Conservation (phyloP, 2,888 invertebrate species). For the Anticlea derivata region DNA sequence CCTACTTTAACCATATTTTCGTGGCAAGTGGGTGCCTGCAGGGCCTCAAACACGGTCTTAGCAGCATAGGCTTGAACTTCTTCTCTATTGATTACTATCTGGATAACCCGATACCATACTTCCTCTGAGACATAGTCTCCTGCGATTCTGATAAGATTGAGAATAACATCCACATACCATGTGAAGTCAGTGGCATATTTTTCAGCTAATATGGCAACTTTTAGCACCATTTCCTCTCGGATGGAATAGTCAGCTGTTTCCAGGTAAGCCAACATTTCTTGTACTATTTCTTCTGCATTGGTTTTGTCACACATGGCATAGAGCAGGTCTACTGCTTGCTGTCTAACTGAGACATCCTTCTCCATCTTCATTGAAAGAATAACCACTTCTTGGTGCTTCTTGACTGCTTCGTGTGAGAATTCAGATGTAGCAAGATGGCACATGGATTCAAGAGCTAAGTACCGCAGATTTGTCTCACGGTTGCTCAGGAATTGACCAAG, state of each 20-base stretch:
- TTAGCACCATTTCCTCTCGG: slow-evolving; percentile 99
- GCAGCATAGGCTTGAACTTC: slow-evolving; percentile 99
- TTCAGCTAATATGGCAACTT: slow-evolving; percentile 99
- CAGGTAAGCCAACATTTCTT: slow-evolving; percentile 99
- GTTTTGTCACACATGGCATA: slow-evolving; percentile 99
- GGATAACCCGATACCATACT: slow-evolving; percentile 99
- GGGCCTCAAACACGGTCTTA: slow-evolving; percentile 99
- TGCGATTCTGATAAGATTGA: slow-evolving; percentile 99
- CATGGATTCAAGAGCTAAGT: slow-evolving; percentile 99
- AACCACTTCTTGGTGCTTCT: slow-evolving; percentile 99
- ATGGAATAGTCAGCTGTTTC: slow-evolving; percentile 99
- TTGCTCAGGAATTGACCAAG: slow-evolving; percentile 98
- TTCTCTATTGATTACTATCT: slow-evolving; percentile 99
- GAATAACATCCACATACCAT: slow-evolving; percentile 99
- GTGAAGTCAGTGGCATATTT: slow-evolving; percentile 99
- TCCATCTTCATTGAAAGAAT: slow-evolving; percentile 99
- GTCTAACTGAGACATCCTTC: slow-evolving; percentile 98
- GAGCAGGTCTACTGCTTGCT: slow-evolving; percentile 98
- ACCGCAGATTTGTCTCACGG: slow-evolving; percentile 98
- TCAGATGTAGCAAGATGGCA: slow-evolving; percentile 99
- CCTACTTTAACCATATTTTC: slow-evolving; percentile 99
- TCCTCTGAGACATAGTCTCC: slow-evolving; percentile 99
- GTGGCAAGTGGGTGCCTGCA: slow-evolving; percentile 99
- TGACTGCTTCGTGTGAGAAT: slow-evolving; percentile 99
- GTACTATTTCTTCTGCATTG: slow-evolving; percentile 99